Evolutionary conservation across 2,113 vertebrate species (phyloP).

Genomic region (Parotia lawesii): DNA sequence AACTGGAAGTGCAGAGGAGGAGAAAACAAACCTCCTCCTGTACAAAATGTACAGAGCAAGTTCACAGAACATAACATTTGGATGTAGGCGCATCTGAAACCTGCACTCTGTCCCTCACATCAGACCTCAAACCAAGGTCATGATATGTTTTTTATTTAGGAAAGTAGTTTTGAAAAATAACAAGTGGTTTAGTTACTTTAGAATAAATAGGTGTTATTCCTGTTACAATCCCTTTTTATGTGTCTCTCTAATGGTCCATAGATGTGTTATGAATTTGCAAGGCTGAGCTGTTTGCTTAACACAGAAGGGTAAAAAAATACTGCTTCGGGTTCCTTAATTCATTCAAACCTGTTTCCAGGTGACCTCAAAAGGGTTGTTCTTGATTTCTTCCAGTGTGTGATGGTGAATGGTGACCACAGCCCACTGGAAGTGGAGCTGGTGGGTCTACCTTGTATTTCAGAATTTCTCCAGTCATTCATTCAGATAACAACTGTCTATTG

Average conservation of each 20-base stretch:
- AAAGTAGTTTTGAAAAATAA: constrained; percentile 16
- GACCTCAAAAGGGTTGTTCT: background rate
- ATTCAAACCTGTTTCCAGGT: background rate
- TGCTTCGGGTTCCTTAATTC: background rate
- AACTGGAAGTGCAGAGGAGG: constrained; percentile 5
- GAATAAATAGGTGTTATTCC: background rate
- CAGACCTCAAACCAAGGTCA: background rate
- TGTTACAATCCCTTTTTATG: background rate
- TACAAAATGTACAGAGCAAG: background rate
- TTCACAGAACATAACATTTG: background rate
- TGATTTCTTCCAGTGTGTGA: background rate
- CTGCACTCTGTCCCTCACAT: background rate
- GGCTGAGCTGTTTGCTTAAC: background rate
- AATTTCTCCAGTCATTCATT: background rate
- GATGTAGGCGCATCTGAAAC: background rate
- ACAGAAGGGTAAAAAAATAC: background rate
- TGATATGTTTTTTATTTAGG: background rate
- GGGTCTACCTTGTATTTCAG: background rate
- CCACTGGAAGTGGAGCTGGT: background rate
- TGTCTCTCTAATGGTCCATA: background rate
- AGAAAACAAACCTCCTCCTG: background rate
- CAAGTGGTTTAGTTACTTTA: background rate
- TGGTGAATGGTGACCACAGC: background rate
- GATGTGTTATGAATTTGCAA: background rate
- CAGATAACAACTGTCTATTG: background rate